phyloP scores from a whole-genome alignment of 2,888 invertebrate genomes.

The Dasysyrphus albostriatus region DNA sequence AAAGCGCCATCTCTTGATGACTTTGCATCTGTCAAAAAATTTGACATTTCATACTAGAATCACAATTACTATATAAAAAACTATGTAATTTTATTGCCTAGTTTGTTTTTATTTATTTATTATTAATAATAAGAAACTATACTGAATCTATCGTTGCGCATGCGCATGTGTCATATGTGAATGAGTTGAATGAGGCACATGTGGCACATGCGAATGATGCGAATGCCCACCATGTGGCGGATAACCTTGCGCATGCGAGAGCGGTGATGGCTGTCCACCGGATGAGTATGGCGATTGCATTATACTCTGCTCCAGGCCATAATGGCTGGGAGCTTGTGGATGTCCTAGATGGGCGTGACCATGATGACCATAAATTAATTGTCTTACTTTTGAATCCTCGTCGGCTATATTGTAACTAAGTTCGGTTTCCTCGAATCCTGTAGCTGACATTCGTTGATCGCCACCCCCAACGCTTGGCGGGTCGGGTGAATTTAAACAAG shows the following conservation, averaged over 20 bases:
- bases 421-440: constrained; percentile 99
- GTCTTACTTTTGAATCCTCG: constrained; percentile 98
- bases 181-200: constrained; percentile 86
- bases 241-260: constrained; percentile 85
- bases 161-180: constrained; percentile 89
- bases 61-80: constrained; percentile 20
- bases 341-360: constrained; percentile 88
- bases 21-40: constrained; percentile 15
- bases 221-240: constrained; percentile 83
- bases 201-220: constrained; percentile 89
- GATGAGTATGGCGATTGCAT: constrained; percentile 87
- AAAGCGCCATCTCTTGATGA: constrained; percentile 35
- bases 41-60: constrained; percentile 61
- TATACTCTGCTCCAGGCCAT: constrained; percentile 90
- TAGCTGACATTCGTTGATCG: constrained; percentile 98
- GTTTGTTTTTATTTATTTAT: constrained; percentile 9
- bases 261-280: constrained; percentile 88
- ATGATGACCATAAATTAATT: constrained; percentile 93
- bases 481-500: constrained; percentile 98
- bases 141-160: constrained; percentile 90
- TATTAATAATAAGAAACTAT: constrained; percentile 11
- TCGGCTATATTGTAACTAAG: constrained; percentile 97
- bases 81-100: constrained; percentile 61
- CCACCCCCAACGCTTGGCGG: constrained; percentile 90
- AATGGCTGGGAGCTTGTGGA: constrained; percentile 86